Conservation (phyloP, 2,888 invertebrate species). For the Tetragonisca angustula region DNA sequence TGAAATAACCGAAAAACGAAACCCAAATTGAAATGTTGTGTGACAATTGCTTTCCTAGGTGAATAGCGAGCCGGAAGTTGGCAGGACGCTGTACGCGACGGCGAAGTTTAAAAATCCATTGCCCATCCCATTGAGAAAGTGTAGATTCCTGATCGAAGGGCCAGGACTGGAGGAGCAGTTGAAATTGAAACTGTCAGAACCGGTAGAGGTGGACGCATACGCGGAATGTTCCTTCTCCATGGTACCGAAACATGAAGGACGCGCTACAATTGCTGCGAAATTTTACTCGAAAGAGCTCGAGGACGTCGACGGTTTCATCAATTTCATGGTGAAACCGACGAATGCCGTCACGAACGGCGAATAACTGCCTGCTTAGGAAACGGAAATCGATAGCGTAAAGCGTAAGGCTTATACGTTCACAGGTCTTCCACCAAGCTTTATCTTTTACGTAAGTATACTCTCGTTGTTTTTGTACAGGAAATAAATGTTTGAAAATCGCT, state of each 20-base stretch:
- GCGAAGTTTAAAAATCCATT: conserved; percentile 92
- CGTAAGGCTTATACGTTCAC: neutral
- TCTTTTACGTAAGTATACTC: neutral
- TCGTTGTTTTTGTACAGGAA: conserved; percentile 14
- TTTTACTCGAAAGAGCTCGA: conserved; percentile 94
- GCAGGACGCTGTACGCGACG: conserved; percentile 85
- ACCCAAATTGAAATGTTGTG: neutral
- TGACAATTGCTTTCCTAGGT: conserved; percentile 73
- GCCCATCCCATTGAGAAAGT: conserved; percentile 91
- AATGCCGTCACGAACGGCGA: conserved; percentile 21
- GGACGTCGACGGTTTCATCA: conserved; percentile 95
- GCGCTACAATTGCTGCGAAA: conserved; percentile 93
- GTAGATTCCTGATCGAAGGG: conserved; percentile 92
- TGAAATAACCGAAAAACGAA: neutral
- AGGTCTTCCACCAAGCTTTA: neutral
- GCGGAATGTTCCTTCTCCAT: conserved; percentile 91
- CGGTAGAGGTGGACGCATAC: conserved; percentile 88
- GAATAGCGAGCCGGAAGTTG: conserved; percentile 83
- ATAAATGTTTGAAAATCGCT: conserved; percentile 2
- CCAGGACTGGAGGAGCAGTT: conserved; percentile 91
- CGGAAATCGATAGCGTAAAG: too few relatives aligned
- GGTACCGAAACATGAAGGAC: conserved; percentile 91
- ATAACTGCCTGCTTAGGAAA: neutral
- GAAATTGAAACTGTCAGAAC: conserved; percentile 88
- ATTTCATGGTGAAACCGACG: conserved; percentile 87